Percentiles rank a stretch among this genome's conserved stretches.
These are phyloP conservation scores for Podargus strigoides DNA, from an alignment of 2,797 vertebrate species.

Conservation along the genomic window DNA sequence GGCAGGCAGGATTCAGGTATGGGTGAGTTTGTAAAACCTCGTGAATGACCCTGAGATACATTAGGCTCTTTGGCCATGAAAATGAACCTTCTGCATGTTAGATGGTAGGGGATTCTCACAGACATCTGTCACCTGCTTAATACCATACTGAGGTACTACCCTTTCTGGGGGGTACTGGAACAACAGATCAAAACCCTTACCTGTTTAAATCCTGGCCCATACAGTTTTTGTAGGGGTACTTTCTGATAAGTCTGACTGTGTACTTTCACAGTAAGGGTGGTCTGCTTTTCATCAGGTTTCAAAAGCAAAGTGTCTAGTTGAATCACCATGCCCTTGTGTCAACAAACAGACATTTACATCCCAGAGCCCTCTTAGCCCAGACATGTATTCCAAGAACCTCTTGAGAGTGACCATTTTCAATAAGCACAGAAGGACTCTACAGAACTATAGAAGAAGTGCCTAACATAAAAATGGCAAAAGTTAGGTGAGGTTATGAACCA, in stretches of 20 bases:
- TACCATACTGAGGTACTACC: not conserved
- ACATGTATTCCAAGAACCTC: not conserved
- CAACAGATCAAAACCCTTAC: not conserved
- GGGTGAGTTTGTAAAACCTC: not conserved
- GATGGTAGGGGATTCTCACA: not conserved
- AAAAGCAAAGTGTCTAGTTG: not conserved
- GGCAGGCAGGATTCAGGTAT: not conserved
- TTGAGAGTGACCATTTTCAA: not conserved
- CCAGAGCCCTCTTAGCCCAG: not conserved
- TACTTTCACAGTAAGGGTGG: not conserved
- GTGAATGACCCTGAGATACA: not conserved
- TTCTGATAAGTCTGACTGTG: not conserved
- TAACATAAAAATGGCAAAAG: not conserved
- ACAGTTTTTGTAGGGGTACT: not conserved
- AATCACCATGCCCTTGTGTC: not conserved
- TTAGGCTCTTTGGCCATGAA: not conserved
- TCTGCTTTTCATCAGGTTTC: not conserved
- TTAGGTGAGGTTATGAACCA: not conserved
- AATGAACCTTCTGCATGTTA: not conserved
- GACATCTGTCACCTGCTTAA: not conserved
- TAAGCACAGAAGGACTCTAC: not conserved
- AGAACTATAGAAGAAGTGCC: not conserved
- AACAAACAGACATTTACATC: fast-evolving
- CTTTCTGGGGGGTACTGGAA: too few species aligned
- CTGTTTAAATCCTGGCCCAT: not conserved